Percentiles rank a stretch among this genome's conserved stretches.
Conservation (phyloP, 1,140 invertebrate species). For the Drosophila bifasciata region DNA sequence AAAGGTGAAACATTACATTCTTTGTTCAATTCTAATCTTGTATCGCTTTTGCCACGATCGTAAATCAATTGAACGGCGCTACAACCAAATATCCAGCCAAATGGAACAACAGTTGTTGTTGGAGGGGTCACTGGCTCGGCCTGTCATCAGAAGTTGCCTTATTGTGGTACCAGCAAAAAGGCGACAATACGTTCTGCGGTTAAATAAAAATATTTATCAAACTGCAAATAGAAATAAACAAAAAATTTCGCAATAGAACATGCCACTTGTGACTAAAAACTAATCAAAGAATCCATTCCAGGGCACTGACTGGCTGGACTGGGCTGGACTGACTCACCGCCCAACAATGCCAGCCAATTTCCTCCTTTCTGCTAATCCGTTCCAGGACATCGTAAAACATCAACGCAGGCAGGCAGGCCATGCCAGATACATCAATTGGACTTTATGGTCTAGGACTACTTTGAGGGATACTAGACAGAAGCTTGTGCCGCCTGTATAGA, state of each 20-base stretch:
- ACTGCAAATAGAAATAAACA: neutral
- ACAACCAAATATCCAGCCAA: constrained; percentile 45
- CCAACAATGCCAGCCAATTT: constrained; percentile 28
- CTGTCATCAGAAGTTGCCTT: too few relatives aligned
- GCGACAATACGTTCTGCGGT: constrained; percentile 1
- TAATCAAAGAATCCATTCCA: neutral
- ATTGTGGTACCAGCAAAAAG: too few relatives aligned
- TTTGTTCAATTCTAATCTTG: constrained; percentile 13
- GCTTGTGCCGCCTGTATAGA: constrained; percentile 19
- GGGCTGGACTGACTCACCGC: constrained; percentile 22
- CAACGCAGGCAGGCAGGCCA: constrained; percentile 7
- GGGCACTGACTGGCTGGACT: neutral
- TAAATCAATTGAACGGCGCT: constrained; percentile 33
- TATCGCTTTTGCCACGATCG: constrained; percentile 15
- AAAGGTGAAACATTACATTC: too few relatives aligned
- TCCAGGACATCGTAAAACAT: constrained; percentile 44
- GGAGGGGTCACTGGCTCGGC: too few relatives aligned
- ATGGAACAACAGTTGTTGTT: constrained; percentile 44
- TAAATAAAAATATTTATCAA: constrained; percentile 10
- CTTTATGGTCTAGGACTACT: constrained; percentile 53
- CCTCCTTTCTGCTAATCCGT: constrained; percentile 27
- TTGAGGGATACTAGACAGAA: constrained; percentile 24
- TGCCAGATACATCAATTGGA: constrained; percentile 63
- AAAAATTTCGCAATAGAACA: neutral
- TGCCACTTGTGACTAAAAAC: neutral